phyloP scores from a whole-genome alignment of 2,797 vertebrate genomes.

The Neosilurus hyrtlii region DNA sequence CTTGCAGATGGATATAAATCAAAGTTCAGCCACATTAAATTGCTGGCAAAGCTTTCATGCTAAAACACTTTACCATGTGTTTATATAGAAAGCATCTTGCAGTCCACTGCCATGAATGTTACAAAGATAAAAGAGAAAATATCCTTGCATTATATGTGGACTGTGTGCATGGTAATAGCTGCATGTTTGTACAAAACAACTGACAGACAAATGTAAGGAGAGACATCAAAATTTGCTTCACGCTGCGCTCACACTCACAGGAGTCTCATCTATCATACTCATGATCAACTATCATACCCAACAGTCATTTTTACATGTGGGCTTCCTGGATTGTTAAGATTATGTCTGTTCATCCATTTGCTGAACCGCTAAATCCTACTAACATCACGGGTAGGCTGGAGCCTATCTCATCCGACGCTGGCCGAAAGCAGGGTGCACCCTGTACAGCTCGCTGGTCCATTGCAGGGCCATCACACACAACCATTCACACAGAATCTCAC shows the following conservation, averaged over 20 bases:
- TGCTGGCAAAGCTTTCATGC: conserved; percentile 23
- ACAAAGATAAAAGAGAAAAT: not conserved
- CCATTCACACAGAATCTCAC: no score
- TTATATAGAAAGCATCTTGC: not conserved
- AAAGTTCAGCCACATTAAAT: conserved; percentile 30
- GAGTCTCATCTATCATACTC: not conserved
- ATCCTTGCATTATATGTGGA: not conserved
- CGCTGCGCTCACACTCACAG: not conserved
- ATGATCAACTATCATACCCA: not conserved
- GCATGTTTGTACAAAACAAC: not conserved
- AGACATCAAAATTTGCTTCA: not conserved
- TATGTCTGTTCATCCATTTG: no score
- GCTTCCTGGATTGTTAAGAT: no score
- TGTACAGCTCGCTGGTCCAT: no score
- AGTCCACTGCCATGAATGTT: not conserved
- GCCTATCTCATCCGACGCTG: no score
- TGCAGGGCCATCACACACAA: no score
- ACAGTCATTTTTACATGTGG: not conserved
- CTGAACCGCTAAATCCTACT: no score
- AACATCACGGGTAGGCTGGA: no score
- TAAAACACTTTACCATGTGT: not conserved
- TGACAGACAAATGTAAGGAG: not conserved
- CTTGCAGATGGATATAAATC: conserved; percentile 22
- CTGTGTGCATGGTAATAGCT: not conserved
- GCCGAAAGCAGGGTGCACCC: no score